Conservation (phyloP, 2,888 invertebrate genomes). For the Campoletis raptor region DNA sequence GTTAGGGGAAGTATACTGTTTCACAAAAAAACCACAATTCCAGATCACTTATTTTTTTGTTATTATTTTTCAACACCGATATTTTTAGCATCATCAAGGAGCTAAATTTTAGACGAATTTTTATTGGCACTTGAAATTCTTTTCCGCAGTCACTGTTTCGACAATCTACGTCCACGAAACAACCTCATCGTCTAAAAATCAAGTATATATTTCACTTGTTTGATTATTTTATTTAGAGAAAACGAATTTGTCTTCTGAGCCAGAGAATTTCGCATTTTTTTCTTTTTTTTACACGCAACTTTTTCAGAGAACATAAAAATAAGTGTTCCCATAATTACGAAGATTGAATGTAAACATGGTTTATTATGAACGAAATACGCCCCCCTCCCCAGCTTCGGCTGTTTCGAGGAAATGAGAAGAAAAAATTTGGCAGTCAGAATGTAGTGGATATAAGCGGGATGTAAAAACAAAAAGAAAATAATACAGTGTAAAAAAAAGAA, state of each 20-base stretch:
- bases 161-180: not conserved
- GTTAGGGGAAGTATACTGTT: too few species aligned
- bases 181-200: not conserved
- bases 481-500: slow-evolving; percentile 33
- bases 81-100: not conserved
- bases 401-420: not conserved
- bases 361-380: not conserved
- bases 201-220: not conserved
- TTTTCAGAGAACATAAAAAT: not conserved
- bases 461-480: slow-evolving; percentile 25
- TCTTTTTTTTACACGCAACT: not conserved
- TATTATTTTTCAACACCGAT: not conserved
- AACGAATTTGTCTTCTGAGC: not conserved
- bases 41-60: not conserved
- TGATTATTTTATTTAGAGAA: not conserved
- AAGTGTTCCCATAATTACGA: not conserved
- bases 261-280: not conserved
- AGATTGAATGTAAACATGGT: not conserved
- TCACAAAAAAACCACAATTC: too few species aligned
- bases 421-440: not conserved
- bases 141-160: not conserved
- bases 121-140: not conserved
- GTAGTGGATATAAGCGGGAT: not conserved
- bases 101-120: not conserved
- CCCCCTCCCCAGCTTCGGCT: not conserved